Evolutionary conservation across 2,797 vertebrate species (phyloP).

Genomic region (Moxostoma hubbsi): DNA sequence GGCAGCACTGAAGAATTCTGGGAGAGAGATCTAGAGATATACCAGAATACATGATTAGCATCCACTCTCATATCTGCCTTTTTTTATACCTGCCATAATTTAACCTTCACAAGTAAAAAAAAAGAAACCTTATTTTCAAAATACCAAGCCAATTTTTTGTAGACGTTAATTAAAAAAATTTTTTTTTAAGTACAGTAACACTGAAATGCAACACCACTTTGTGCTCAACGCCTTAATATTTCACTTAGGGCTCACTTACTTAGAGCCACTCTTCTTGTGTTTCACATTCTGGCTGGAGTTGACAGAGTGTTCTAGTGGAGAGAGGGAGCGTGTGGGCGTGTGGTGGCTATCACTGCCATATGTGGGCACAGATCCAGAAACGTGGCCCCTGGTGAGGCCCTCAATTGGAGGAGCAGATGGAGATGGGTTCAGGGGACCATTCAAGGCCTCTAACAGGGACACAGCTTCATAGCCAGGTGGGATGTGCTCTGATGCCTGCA

Average conservation of each 20-base stretch:
- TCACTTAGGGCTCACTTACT: constrained; percentile 78
- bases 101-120: not conserved
- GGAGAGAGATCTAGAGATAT: constrained; percentile 83
- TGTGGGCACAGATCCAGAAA: constrained; percentile 81
- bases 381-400: constrained; percentile 77
- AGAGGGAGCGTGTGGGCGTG: constrained; percentile 78
- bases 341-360: constrained; percentile 85
- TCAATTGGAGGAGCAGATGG: constrained; percentile 81
- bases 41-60: constrained; percentile 31
- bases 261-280: constrained; percentile 89
- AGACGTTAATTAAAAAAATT: not conserved
- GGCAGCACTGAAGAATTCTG: constrained; percentile 93
- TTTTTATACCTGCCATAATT: not conserved
- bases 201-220: not conserved
- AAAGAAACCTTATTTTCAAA: not conserved
- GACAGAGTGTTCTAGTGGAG: constrained; percentile 83
- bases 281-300: constrained; percentile 85
- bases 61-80: not conserved
- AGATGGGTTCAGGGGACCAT: constrained; percentile 89
- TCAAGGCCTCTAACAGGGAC: constrained; percentile 95
- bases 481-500: constrained; percentile 92
- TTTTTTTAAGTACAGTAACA: not conserved
- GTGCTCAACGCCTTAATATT: not conserved
- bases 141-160: not conserved
- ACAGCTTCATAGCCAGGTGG: constrained; percentile 94